phyloP scores from a whole-genome alignment of 2,113 vertebrate genomes.

The Lophotis ruficrista region DNA sequence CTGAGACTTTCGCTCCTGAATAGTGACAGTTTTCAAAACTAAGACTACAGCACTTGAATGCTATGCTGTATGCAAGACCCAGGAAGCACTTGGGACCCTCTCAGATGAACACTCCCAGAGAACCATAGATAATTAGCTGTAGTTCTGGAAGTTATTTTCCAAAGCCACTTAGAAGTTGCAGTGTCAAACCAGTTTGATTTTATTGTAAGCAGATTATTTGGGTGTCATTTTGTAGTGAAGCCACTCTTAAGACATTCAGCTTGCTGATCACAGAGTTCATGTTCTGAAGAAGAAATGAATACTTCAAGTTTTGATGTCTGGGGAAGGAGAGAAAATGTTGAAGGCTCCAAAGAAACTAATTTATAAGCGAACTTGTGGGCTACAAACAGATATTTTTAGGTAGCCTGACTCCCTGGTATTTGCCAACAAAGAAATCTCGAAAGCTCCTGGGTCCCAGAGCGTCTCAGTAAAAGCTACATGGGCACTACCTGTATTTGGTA shows the following conservation, averaged over 20 bases:
- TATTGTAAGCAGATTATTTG: background rate
- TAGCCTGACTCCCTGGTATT: background rate
- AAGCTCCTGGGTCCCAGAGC: background rate
- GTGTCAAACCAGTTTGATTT: background rate
- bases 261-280: background rate
- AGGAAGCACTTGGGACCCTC: background rate
- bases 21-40: background rate
- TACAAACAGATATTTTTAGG: background rate
- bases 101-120: background rate
- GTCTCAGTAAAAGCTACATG: background rate
- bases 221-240: background rate
- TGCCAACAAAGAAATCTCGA: background rate
- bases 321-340: background rate
- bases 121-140: background rate
- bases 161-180: background rate
- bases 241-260: background rate
- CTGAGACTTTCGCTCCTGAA: background rate
- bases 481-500: background rate
- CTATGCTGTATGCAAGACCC: background rate
- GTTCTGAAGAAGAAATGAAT: background rate
- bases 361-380: background rate
- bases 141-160: constrained; percentile 14
- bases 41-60: background rate
- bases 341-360: background rate
- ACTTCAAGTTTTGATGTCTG: background rate